Evolutionary conservation across 2,113 vertebrate genomes (phyloP), one percentile per base, ranked within the genome.

Genomic region (Pseudopodoces humilis): DNA sequence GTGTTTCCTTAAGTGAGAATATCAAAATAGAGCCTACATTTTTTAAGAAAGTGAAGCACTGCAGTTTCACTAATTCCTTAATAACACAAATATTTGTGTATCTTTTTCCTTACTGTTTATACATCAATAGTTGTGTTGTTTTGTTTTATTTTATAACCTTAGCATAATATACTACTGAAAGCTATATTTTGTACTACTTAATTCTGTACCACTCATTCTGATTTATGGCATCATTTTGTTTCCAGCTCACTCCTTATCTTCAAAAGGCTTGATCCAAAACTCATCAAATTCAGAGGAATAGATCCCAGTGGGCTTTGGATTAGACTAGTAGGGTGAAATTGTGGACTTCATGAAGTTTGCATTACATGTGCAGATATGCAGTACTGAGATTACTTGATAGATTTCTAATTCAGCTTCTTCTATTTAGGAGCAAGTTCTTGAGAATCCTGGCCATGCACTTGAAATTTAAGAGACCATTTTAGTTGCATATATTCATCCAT

Each of bases 151-250:
- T 95, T 92, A 84, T 86, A 93, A 96, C 72, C 60, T 78, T 94
- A 91, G 41, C 69, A 92, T 88, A 95, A 82, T 84, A 90, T 79
- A 82, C 23, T 75, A 93, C 81, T 90, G 90, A 94, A 94, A 96
- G 90, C 80, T 96, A 56, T 90, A 76, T 96, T 90, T 92, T 83
- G 89, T 82, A 53, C 94, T 91, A 37, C 93, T 96, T 94, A 96
- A 95, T 95, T 94, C 96, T 93, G 83, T 92, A 95, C 86, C 80
- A 86, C 76, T 96, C 92, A 79, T 96, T 90, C 86, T 96, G 93
- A 92, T 96, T 96, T 96, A 94, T 94, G 93, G 95, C 94, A 96
- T 93, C 95, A 86, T 96, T 96, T 97, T 97, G 94, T 96, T 97
- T 96, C 92, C 80, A 95, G 95, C 90, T 95, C 90, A 88, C 69